phyloP scores from a whole-genome alignment of 2,113 vertebrate genomes.

The Sardina pilchardus region DNA sequence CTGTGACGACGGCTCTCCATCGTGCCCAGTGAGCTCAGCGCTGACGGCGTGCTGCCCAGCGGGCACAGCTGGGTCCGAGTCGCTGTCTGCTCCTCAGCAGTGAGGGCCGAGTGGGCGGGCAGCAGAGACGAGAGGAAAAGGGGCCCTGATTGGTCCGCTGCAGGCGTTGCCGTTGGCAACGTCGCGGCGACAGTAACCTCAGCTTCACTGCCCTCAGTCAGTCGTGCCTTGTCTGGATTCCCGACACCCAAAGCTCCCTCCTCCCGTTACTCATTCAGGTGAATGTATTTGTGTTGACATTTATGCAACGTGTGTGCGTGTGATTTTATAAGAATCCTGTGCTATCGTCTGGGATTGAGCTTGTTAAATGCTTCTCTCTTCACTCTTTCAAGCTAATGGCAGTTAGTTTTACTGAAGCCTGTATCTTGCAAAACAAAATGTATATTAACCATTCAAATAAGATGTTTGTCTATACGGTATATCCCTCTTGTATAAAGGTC shows the following conservation, averaged over 20 bases:
- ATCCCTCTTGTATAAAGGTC: slow-evolving; percentile 51
- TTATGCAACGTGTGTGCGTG: background rate
- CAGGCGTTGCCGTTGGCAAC: background rate
- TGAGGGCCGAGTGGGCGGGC: too few relatives aligned
- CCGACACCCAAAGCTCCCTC: background rate
- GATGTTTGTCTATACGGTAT: slow-evolving; percentile 52
- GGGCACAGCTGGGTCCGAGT: background rate
- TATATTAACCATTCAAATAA: slow-evolving; percentile 56
- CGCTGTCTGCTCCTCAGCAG: background rate
- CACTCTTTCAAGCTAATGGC: slow-evolving; percentile 62
- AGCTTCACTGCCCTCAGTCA: background rate
- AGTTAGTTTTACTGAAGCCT: slow-evolving; percentile 65
- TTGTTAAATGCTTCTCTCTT: slow-evolving; percentile 48
- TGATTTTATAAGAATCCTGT: background rate
- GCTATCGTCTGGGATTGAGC: slow-evolving; percentile 38
- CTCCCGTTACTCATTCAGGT: background rate
- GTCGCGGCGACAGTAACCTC: background rate
- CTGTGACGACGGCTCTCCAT: background rate
- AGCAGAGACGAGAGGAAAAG: background rate
- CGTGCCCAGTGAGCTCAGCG: background rate
- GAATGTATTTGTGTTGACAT: slow-evolving; percentile 15
- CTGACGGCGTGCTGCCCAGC: too few relatives aligned
- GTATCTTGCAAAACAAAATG: slow-evolving; percentile 56
- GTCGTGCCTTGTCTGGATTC: background rate
- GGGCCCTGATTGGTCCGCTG: background rate